Evolutionary conservation across 2,113 vertebrate species (phyloP).

Genomic region (Theropithecus gelada): DNA sequence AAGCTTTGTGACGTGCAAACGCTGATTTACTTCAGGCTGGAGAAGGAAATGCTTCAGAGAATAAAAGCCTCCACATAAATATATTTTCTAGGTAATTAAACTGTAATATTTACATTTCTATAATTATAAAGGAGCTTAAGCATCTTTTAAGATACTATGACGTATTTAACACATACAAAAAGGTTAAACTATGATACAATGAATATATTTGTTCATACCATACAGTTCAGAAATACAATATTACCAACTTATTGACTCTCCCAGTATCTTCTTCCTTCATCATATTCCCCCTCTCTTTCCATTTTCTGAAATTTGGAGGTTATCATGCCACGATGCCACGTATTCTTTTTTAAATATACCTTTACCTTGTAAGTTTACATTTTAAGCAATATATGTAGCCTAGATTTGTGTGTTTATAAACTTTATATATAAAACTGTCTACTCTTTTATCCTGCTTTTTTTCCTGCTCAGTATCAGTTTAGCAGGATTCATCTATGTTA

Average conservation of each 20-base stretch:
- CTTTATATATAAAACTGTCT: neutral
- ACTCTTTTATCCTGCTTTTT: neutral
- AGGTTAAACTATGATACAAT: neutral
- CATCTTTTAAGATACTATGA: neutral
- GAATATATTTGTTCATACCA: neutral
- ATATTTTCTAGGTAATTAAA: constrained; percentile 29
- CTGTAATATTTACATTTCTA: neutral
- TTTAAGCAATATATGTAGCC: neutral
- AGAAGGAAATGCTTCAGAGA: constrained; percentile 22
- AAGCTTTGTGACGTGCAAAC: neutral
- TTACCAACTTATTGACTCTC: neutral
- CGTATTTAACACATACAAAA: neutral
- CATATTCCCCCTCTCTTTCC: neutral
- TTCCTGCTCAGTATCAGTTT: neutral
- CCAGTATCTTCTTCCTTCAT: neutral
- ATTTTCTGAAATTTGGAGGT: neutral
- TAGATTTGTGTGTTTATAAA: neutral
- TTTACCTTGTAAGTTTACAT: neutral
- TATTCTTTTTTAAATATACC: neutral
- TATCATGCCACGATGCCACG: fast-evolving
- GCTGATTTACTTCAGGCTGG: neutral
- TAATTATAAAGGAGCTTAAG: neutral
- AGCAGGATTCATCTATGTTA: neutral
- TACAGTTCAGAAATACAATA: neutral
- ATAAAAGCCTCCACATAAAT: neutral